A percentile compares a stretch with the other conserved stretches of the same genome.
These are phyloP conservation scores for Sarcoramphus papa DNA, from an alignment of 2,797 vertebrate genomes.

Conservation along the genomic window DNA sequence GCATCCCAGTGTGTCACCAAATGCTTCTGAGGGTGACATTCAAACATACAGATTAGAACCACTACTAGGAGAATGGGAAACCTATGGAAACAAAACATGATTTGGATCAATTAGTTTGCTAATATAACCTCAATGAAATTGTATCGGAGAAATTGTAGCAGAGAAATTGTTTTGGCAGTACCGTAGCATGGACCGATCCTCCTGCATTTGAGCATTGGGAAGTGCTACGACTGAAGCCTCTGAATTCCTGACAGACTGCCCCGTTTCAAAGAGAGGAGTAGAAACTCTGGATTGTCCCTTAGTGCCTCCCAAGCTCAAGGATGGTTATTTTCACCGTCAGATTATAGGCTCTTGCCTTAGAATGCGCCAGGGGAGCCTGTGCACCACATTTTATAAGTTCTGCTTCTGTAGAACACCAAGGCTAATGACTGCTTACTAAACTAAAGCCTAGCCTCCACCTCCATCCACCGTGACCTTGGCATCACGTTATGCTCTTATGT, in stretches of 20 bases:
- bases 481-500: neutral
- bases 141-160: accelerated
- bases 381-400: neutral
- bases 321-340: neutral
- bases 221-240: neutral
- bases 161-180: neutral
- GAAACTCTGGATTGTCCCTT: neutral
- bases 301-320: neutral
- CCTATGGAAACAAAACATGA: neutral
- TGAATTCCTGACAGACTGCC: neutral
- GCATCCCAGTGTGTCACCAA: neutral
- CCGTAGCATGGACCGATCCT: accelerated
- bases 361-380: neutral
- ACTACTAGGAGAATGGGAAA: neutral
- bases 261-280: neutral
- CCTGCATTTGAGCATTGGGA: neutral
- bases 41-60: neutral
- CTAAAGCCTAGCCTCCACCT: neutral
- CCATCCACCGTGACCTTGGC: neutral
- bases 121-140: neutral
- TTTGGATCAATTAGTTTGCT: neutral
- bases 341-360: neutral
- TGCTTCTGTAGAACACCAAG: neutral
- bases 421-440: neutral
- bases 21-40: neutral